phyloP scores from a whole-genome alignment of 2,888 invertebrate species.

The Amaurobius ferox region DNA sequence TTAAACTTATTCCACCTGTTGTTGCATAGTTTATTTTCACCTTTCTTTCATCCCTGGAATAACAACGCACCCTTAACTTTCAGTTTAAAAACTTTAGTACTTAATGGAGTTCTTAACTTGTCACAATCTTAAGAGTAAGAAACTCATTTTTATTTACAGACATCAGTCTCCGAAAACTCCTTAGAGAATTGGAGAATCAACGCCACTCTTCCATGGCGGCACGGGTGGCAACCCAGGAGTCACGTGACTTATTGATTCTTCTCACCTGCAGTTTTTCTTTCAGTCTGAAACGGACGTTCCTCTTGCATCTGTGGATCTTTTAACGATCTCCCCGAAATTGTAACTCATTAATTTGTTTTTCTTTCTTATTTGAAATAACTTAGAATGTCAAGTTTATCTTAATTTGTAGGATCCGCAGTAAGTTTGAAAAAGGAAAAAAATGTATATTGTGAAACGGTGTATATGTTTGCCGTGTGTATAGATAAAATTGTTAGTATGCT shows the following conservation, averaged over 20 bases:
- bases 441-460: too few relatives aligned
- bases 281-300: not conserved
- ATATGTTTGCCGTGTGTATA: too few relatives aligned
- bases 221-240: constrained; percentile 30
- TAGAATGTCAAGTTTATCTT: too few relatives aligned
- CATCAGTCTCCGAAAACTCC: not conserved
- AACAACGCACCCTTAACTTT: too few relatives aligned
- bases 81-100: not conserved
- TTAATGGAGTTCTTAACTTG: not conserved
- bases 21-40: too few relatives aligned
- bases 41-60: too few relatives aligned
- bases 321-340: not conserved
- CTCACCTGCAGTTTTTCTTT: constrained; percentile 32
- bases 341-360: not conserved
- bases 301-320: not conserved
- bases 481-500: too few relatives aligned
- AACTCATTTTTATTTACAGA: not conserved
- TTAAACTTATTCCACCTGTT: not conserved
- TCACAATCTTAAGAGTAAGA: not conserved
- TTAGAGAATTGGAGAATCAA: not conserved
- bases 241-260: constrained; percentile 55
- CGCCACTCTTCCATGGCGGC: constrained; percentile 13
- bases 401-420: too few relatives aligned
- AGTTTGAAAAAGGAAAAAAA: too few relatives aligned
- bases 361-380: not conserved